Evolutionary conservation across 1,140 invertebrate genomes (phyloP), one percentile per base, ranked within the genome.

Genomic region (Euwallacea similis): DNA sequence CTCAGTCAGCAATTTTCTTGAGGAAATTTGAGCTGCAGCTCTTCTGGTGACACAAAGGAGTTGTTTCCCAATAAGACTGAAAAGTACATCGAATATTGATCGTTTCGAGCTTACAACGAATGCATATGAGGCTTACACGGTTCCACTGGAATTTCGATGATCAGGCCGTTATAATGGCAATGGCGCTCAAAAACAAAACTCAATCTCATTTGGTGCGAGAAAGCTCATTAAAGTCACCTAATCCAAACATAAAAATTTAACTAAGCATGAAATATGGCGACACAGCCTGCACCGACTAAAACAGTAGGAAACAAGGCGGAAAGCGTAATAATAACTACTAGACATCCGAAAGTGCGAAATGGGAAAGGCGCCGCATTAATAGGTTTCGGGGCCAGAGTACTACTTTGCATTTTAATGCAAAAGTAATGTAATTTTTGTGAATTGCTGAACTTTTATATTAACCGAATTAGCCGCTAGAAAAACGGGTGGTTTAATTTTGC

Each of bases 161-260:
- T 33, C 4, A 33, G 21, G 21, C 21, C 21, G 21, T 4, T 33
- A 33, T 33, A 4, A 33, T 4, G 21, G 21, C 21, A 33, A 4
- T 33, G 1, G 21, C 1, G 21, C 21, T 33, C 21, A 4, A 33
- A 33, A 33, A 33, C 21, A 33, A 33, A 33, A 33, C 21, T 4
- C 21, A 33, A 33, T 33, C 21, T 33, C 21, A 33, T 33, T 33
- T 33, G 21, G 21, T 33, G 21, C 21, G 21, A 55, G 13, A 55
- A 55, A 16, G n/a, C 10, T 15, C 21, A 33, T 33, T 33, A 33
- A 33, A 33, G 21, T 33, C 21, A 33, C 21, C 15, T 59, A 59
- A 59, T 59, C 13, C 56, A 59, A 59, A 59, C 42, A 59, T 59
- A 7, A 59, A 59, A 59, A 42, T 59, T 59, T 59, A 59, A 59